These are phyloP conservation scores for Camelus dromedarius DNA, from an alignment of 2,113 vertebrate species.

Conservation along the genomic window DNA sequence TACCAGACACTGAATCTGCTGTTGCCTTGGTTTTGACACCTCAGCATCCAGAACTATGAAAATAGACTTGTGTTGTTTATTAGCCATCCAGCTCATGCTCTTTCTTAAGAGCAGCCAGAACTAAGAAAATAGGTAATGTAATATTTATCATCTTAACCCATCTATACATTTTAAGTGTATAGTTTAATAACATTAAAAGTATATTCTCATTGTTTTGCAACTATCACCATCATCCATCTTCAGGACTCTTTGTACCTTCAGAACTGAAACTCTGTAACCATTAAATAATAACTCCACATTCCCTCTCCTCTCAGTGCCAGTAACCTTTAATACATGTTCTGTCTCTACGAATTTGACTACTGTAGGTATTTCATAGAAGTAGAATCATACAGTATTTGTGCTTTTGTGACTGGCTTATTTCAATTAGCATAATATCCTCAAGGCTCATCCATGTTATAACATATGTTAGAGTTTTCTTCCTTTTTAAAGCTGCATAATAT, in stretches of 20 bases:
- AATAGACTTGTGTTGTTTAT: neutral
- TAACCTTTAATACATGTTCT: neutral
- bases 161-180: neutral
- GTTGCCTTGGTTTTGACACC: neutral
- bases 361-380: neutral
- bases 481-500: neutral
- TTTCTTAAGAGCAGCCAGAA: neutral
- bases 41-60: neutral
- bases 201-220: neutral
- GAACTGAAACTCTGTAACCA: neutral
- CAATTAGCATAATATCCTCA: neutral
- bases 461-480: neutral
- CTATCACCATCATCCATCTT: neutral
- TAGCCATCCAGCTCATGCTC: neutral
- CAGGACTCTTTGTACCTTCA: neutral
- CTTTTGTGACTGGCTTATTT: neutral
- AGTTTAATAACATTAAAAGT: neutral
- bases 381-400: neutral
- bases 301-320: neutral
- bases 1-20: neutral
- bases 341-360: neutral
- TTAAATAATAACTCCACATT: neutral
- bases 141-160: neutral
- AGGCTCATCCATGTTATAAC: neutral
- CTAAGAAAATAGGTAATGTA: neutral